phyloP scores from a whole-genome alignment of 2,888 invertebrate genomes.

The Agrotis exclamationis region DNA sequence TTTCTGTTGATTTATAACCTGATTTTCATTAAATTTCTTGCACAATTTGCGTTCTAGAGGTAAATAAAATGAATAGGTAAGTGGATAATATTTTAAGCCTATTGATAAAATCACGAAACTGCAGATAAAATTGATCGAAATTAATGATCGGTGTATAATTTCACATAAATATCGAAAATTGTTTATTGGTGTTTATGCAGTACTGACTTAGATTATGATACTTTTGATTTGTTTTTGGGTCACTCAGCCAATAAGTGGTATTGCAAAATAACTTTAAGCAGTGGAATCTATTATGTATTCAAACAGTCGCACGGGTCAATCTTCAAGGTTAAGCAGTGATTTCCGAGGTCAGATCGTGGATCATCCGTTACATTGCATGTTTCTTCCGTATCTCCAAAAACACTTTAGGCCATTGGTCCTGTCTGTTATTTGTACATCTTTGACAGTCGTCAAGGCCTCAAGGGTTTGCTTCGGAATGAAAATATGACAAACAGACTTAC shows the following conservation, averaged over 20 bases:
- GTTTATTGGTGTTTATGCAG: constrained; percentile 5
- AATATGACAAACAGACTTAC: too few species aligned
- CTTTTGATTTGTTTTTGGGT: constrained; percentile 20
- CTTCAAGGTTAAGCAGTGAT: too few species aligned
- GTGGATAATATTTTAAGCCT: constrained; percentile 13
- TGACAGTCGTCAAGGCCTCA: too few species aligned
- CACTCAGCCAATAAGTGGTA: neutral
- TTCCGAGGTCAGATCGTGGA: too few species aligned
- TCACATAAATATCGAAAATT: constrained; percentile 33
- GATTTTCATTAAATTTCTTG: neutral
- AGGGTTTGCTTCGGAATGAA: too few species aligned
- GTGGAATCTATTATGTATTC: neutral
- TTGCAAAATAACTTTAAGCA: neutral
- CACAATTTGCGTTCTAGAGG: constrained; percentile 9
- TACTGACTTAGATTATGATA: neutral
- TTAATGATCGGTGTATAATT: constrained; percentile 38
- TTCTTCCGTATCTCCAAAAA: neutral
- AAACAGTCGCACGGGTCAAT: too few species aligned
- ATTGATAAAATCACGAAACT: constrained; percentile 41
- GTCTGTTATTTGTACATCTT: too few species aligned
- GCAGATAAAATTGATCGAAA: constrained; percentile 29
- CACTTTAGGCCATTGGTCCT: too few species aligned
- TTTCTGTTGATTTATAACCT: neutral
- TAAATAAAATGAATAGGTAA: neutral
- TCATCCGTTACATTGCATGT: too few species aligned